Evolutionary conservation across 2,797 vertebrate species (phyloP).

Genomic region (Poecilia gillii): DNA sequence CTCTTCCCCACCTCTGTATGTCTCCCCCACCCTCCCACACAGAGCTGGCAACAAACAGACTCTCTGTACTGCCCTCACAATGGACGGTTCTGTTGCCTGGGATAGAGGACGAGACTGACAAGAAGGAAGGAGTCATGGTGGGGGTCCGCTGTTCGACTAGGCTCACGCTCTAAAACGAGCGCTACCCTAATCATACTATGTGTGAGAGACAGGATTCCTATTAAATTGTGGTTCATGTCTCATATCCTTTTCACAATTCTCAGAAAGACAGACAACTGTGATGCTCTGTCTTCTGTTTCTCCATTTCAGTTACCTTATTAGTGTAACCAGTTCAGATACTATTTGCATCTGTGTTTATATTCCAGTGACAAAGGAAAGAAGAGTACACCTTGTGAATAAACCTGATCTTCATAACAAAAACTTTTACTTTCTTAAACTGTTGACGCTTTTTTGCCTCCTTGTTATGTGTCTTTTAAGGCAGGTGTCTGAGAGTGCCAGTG

Average conservation of each 20-base stretch:
- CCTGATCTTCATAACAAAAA: neutral
- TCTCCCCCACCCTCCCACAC: slow-evolving; percentile 50
- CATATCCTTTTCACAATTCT: slow-evolving; percentile 30
- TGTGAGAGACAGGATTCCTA: slow-evolving; percentile 3
- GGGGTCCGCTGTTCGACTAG: slow-evolving; percentile 24
- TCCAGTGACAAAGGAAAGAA: neutral
- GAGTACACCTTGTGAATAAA: neutral
- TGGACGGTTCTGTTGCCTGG: slow-evolving; percentile 68
- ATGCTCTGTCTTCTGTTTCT: slow-evolving; percentile 4
- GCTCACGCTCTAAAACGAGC: slow-evolving; percentile 46
- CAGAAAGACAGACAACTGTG: slow-evolving; percentile 4
- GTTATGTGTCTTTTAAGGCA: no score
- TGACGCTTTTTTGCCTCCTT: neutral
- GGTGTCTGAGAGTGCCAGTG: slow-evolving; percentile 3
- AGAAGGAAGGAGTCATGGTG: slow-evolving; percentile 47
- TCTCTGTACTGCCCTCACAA: slow-evolving; percentile 77
- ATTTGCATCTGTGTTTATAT: neutral
- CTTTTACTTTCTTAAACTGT: neutral
- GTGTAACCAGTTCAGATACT: neutral
- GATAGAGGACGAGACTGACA: slow-evolving; percentile 40
- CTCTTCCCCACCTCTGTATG: slow-evolving; percentile 23
- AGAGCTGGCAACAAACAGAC: slow-evolving; percentile 68
- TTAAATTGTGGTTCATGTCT: slow-evolving; percentile 25
- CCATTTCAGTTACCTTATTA: slow-evolving; percentile 2
- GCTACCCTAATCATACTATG: slow-evolving; percentile 45